Evolutionary conservation across 2,888 invertebrate species (phyloP).

Genomic region (Ferrisia virgata): DNA sequence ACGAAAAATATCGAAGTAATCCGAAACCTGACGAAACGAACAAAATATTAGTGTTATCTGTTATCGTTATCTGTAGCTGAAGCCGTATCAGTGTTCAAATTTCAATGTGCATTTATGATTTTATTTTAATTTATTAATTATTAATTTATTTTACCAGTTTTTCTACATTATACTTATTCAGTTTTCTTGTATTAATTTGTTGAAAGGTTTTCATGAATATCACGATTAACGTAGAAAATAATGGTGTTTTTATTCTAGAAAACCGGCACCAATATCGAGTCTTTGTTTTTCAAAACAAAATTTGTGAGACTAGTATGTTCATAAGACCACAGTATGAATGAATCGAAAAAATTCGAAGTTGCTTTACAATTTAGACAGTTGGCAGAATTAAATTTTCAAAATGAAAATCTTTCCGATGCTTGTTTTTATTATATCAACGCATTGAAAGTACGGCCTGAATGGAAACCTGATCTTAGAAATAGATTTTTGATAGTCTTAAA

Average conservation of each 20-base stretch:
- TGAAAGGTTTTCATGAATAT: too few relatives aligned
- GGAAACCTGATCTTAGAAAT: constrained; percentile 24
- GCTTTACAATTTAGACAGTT: constrained; percentile 35
- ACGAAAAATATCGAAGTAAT: neutral
- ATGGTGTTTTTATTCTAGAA: too few relatives aligned
- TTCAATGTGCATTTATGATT: too few relatives aligned
- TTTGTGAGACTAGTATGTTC: neutral
- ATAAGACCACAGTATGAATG: constrained; percentile 13
- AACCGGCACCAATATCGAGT: too few relatives aligned
- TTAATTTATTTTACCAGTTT: too few relatives aligned
- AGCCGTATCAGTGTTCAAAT: too few relatives aligned
- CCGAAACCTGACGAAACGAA: neutral
- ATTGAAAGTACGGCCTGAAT: constrained; percentile 27
- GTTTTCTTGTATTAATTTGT: too few relatives aligned
- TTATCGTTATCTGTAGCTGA: neutral
- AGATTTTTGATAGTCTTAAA: constrained; percentile 32
- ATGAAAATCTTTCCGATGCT: constrained; percentile 25
- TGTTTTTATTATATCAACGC: constrained; percentile 36
- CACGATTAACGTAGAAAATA: too few relatives aligned
- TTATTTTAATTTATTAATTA: too few relatives aligned
- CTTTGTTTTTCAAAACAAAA: too few relatives aligned
- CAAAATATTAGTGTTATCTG: too few relatives aligned
- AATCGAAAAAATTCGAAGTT: constrained; percentile 25
- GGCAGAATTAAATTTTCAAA: constrained; percentile 28
- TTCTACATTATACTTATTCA: too few relatives aligned